These are phyloP conservation scores for Chionodraco myersi DNA, from an alignment of 2,113 vertebrate genomes.

Conservation along the genomic window DNA sequence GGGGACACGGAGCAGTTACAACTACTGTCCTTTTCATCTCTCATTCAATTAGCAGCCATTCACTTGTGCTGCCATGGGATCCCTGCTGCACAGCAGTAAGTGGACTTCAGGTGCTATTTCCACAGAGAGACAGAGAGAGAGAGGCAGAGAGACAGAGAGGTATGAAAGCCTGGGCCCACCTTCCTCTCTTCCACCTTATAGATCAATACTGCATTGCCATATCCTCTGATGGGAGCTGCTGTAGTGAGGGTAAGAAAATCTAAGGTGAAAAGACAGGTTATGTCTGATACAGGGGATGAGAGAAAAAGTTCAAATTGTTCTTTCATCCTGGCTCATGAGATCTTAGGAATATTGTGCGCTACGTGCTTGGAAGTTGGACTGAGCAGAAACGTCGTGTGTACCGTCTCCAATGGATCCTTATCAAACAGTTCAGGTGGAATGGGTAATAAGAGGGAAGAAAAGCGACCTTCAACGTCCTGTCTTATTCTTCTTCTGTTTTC, in stretches of 20 bases:
- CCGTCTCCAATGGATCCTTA: slow-evolving; percentile 66
- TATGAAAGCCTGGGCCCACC: slow-evolving; percentile 68
- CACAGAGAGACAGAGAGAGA: slow-evolving; percentile 24
- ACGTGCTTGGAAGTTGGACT: slow-evolving; percentile 64
- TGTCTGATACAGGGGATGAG: slow-evolving; percentile 68
- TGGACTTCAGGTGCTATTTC: slow-evolving; percentile 76
- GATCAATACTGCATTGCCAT: slow-evolving; percentile 81
- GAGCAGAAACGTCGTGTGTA: slow-evolving; percentile 47
- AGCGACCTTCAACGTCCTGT: slow-evolving; percentile 73
- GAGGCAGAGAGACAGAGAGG: background rate
- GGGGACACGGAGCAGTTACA: slow-evolving; percentile 50
- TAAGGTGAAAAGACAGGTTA: slow-evolving; percentile 74
- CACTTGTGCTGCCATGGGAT: slow-evolving; percentile 68
- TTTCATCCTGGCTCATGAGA: slow-evolving; percentile 75
- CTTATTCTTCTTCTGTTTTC: slow-evolving; percentile 58
- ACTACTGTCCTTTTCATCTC: slow-evolving; percentile 71
- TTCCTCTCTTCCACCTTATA: slow-evolving; percentile 71
- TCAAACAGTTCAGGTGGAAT: slow-evolving; percentile 73
- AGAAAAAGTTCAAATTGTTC: slow-evolving; percentile 84
- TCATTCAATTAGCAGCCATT: slow-evolving; percentile 77
- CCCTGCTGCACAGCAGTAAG: slow-evolving; percentile 69
- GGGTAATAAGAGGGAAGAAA: slow-evolving; percentile 70
- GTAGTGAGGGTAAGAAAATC: slow-evolving; percentile 73
- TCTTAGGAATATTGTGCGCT: slow-evolving; percentile 64
- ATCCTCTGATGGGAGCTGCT: slow-evolving; percentile 79